phyloP scores from a whole-genome alignment of 2,113 vertebrate species.

The Pogonocichla stellata region DNA sequence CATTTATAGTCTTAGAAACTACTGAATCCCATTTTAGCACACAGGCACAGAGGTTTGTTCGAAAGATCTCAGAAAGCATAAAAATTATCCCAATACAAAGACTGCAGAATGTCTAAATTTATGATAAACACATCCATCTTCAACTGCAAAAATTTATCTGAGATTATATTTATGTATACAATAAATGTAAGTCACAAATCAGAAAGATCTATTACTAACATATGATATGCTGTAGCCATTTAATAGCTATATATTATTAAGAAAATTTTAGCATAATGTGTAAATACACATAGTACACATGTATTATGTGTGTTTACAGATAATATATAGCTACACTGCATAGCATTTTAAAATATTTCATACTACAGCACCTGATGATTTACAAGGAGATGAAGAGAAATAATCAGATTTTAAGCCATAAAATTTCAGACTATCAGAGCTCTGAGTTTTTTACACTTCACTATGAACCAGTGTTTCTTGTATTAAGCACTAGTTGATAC shows the following conservation, averaged over 20 bases:
- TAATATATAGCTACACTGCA: background rate
- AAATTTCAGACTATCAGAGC: background rate
- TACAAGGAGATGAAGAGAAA: background rate
- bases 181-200: background rate
- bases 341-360: background rate
- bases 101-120: background rate
- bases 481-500: background rate
- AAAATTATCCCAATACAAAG: background rate
- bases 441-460: background rate
- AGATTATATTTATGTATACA: background rate
- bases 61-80: background rate
- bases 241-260: background rate
- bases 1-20: conserved; percentile 15
- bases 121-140: background rate
- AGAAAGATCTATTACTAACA: background rate
- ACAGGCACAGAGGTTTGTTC: background rate
- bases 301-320: background rate
- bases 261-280: background rate
- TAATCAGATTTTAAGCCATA: background rate
- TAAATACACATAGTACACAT: background rate
- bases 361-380: background rate
- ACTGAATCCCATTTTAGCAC: conserved; percentile 3
- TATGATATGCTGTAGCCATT: background rate
- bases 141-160: background rate
- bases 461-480: background rate